Conservation (phyloP, 2,113 vertebrate species). For the Erythrolamprus reginae region DNA sequence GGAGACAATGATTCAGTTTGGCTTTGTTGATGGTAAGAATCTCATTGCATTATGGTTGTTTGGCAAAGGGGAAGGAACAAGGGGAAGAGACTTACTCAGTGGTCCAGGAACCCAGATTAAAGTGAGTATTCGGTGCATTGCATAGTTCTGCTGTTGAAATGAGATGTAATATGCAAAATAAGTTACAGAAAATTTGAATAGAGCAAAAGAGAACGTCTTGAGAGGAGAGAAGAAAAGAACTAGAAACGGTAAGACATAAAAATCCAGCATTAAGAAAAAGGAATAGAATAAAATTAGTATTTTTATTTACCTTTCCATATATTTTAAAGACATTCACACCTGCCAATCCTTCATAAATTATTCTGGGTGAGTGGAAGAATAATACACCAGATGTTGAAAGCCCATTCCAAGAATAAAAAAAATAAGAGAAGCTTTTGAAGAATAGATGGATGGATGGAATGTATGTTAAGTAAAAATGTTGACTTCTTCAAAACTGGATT, state of each 20-base stretch:
- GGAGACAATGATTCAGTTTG: not conserved
- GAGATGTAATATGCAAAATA: not conserved
- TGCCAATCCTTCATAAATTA: not conserved
- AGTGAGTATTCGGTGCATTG: not conserved
- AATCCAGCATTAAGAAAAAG: not conserved
- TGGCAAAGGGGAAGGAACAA: not conserved
- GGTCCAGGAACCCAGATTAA: not conserved
- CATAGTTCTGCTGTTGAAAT: not conserved
- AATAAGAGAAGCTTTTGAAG: not conserved
- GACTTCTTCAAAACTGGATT: not conserved
- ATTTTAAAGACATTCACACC: not conserved
- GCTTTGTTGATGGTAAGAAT: not conserved
- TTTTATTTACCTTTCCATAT: not conserved
- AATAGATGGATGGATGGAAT: not conserved
- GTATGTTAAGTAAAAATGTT: not conserved
- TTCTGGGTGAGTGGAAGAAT: not conserved
- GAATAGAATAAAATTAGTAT: not conserved
- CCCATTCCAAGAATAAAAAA: not conserved
- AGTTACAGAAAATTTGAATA: not conserved
- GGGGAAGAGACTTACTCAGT: not conserved
- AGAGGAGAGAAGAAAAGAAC: not conserved
- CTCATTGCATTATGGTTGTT: not conserved
- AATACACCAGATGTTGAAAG: conserved; percentile 7
- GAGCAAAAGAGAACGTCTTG: not conserved
- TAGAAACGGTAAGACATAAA: not conserved